Percentiles rank a stretch among this genome's conserved stretches.
phyloP scores from a whole-genome alignment of 23 tunicate genomes.

The Diplosoma virens region DNA sequence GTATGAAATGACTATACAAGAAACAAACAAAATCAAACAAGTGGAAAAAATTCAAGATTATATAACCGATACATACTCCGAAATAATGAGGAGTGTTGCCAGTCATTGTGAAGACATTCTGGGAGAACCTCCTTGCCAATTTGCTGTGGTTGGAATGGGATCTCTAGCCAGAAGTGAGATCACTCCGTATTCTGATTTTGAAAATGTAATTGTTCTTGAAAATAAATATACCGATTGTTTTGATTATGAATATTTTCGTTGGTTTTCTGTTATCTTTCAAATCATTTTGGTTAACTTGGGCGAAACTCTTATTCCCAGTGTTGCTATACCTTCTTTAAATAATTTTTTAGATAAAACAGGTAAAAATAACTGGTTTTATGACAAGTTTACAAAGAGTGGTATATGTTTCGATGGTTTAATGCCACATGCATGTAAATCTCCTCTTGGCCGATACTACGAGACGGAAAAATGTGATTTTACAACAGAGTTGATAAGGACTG shows the following conservation, averaged over 20 bases:
- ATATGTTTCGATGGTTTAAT: slow-evolving; percentile 54
- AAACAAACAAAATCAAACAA: not conserved
- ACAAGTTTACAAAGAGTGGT: slow-evolving; percentile 44
- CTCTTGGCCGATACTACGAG: slow-evolving; percentile 29
- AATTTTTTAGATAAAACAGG: not conserved
- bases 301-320: slow-evolving; percentile 52
- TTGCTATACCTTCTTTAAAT: slow-evolving; percentile 16
- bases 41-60: not conserved
- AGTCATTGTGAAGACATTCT: slow-evolving; percentile 8
- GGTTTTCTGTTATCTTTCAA: slow-evolving; percentile 58
- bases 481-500: slow-evolving; percentile 48
- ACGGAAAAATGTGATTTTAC: slow-evolving; percentile 1
- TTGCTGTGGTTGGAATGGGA: slow-evolving; percentile 32
- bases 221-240: slow-evolving; percentile 18
- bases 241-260: slow-evolving; percentile 46
- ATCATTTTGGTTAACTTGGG: slow-evolving; percentile 29
- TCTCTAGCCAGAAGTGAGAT: slow-evolving; percentile 48
- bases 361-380: slow-evolving; percentile 37
- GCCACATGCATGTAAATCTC: slow-evolving; percentile 49
- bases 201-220: slow-evolving; percentile 38
- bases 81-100: not conserved
- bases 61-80: not conserved
- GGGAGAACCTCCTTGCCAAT: slow-evolving; percentile 11
- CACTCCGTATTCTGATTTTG: slow-evolving; percentile 68
- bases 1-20: not conserved